Evolutionary conservation across 2,888 invertebrate genomes (phyloP), one percentile per base, ranked within the genome.

Genomic region (Panzeria rudis): DNA sequence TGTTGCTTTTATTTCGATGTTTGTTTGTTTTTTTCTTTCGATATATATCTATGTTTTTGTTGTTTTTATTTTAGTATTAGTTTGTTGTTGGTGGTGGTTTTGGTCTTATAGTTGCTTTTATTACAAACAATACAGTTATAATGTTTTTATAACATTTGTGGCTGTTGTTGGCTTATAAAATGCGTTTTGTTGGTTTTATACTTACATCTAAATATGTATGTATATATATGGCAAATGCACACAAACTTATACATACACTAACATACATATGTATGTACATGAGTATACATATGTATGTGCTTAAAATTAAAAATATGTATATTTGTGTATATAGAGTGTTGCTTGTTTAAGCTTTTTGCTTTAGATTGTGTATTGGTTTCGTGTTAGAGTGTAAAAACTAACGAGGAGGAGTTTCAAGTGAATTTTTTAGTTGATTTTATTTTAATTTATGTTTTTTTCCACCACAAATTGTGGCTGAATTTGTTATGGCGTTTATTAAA

Each of bases 41-140:
- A 2, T 8, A 25, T 81, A 8, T 62, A 20, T 1, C n/a, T 15
- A 20, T 73, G 23, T 66, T 80, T 13, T 76, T 76, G n/a, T 69
- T 68, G 13, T 54, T 61, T 25, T 3, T 50, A 8, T 72, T 25
- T 80, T 66, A 25, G 66, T 68, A n/a, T 73, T 82, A 66, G 72
- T 72, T 73, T n/a, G 56, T 59, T 73, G n/a, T 15, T 59, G 23
- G 54, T 83, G 59, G 66, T 77, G 17, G 44, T 44, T 71, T 15
- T 75, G 15, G 56, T 69, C 29, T 47, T 80, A 11, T 32, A 32
- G 15, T 73, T 61, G 35, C 17, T 64, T 50, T 52, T 80, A 59
- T 68, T 81, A 86, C 83, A 86, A 72, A 86, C 81, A 77, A 79
- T 59, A 85, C 85, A 85, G 85, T 85, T 85, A 85, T 75, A 32